phyloP scores from a whole-genome alignment of 2,113 vertebrate genomes.

The Tautogolabrus adspersus region DNA sequence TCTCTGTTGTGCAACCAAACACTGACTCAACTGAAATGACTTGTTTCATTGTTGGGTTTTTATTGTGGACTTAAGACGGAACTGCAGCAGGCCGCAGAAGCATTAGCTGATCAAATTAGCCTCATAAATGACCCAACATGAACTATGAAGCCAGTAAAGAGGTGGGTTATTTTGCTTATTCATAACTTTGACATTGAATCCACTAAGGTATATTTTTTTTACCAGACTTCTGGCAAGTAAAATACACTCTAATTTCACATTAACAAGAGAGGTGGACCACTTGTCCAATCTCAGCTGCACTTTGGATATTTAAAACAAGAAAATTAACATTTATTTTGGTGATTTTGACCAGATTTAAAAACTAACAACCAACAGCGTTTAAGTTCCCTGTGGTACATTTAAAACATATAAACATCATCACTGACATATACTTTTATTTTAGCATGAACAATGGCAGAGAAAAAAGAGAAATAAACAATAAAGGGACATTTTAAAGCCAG shows the following conservation, averaged over 20 bases:
- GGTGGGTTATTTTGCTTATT: background rate
- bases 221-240: background rate
- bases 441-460: too few relatives aligned
- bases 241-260: background rate
- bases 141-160: background rate
- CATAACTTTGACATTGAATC: background rate
- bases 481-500: too few relatives aligned
- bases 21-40: too few relatives aligned
- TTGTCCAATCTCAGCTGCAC: rapidly evolving
- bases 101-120: background rate
- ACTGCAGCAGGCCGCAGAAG: background rate
- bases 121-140: background rate
- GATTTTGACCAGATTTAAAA: too few relatives aligned
- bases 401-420: too few relatives aligned
- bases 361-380: too few relatives aligned
- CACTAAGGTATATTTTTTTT: background rate
- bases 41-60: too few relatives aligned
- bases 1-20: too few relatives aligned
- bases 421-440: too few relatives aligned
- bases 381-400: too few relatives aligned
- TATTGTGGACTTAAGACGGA: too few relatives aligned
- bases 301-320: background rate
- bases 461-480: too few relatives aligned
- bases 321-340: background rate
- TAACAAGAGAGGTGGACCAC: background rate